phyloP scores from a whole-genome alignment of 1,140 invertebrate genomes.

The Wiebesia pumilae region DNA sequence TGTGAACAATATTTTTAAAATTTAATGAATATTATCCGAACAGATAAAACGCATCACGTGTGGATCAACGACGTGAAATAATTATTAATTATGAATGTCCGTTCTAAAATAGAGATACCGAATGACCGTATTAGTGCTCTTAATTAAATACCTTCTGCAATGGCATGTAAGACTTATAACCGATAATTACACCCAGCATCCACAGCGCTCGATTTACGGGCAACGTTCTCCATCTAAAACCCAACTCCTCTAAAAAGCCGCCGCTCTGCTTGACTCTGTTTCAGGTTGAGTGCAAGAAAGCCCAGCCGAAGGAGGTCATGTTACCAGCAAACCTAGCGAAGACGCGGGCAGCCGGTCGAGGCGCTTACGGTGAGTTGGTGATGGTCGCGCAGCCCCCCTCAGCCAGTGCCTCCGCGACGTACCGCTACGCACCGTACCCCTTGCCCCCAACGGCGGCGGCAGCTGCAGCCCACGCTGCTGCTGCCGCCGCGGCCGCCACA shows the following conservation, averaged over 20 bases:
- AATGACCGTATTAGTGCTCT: too few species aligned
- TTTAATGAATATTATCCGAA: too few species aligned
- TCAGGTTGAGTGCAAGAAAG: slow-evolving; percentile 99
- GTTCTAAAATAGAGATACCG: too few species aligned
- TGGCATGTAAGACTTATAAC: too few species aligned
- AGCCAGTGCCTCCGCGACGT: slow-evolving; percentile 77
- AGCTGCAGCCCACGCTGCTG: slow-evolving; percentile 70
- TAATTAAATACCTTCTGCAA: too few species aligned
- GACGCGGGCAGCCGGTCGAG: slow-evolving; percentile 92
- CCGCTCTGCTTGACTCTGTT: slow-evolving; percentile 62
- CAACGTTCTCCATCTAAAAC: background rate
- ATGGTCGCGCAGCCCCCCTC: slow-evolving; percentile 80
- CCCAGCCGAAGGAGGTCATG: slow-evolving; percentile 99
- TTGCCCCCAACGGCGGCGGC: slow-evolving; percentile 66
- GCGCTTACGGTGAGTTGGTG: slow-evolving; percentile 96
- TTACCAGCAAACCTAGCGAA: slow-evolving; percentile 94
- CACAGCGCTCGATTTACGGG: too few species aligned
- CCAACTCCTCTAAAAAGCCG: background rate
- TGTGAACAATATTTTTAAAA: too few species aligned
- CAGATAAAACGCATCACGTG: too few species aligned
- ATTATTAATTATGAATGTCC: too few species aligned
- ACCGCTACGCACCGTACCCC: slow-evolving; percentile 78
- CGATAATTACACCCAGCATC: too few species aligned
- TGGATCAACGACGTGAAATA: too few species aligned
- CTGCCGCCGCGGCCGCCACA: slow-evolving; percentile 74